Base-by-base conservation (phyloP, 2,113 vertebrate species). In the Alaudala cheleensis region DNA sequence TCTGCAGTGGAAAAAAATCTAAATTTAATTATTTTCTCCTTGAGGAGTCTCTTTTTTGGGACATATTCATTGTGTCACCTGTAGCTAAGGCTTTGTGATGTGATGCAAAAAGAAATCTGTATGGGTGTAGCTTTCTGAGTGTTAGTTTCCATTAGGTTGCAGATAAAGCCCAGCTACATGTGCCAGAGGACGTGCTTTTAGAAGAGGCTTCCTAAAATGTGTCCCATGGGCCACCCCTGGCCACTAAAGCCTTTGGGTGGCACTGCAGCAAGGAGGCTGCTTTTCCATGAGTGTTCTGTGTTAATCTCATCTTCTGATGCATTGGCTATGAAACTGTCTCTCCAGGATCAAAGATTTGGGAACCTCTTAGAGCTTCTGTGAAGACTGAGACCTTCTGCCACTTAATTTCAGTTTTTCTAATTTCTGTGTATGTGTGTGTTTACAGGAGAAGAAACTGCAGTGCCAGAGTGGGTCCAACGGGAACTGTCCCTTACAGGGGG, bases 391-490 rank as follows among this genome's bases (percentile, higher is more conserved):
- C n/a, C 18, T 54, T 65, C 25, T 91, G 31, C 50, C 23, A 7
- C 54, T 72, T 80, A 17, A 8, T 73, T 73, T 61, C 47, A 33
- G 21, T 29, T 86, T 42, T 80, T 90, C 44, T 91, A 3, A 90
- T 88, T 82, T 86, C 25, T 77, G 9, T 60, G 14, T 66, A 13
- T 97, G 17, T 97, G 78, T 86, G 7, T 86, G 51, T 37, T 70
- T 19, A 29, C 65, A 96, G 95, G 28, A 77, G 57, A 61, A 77
- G 97, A 94, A 47, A 13, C 90, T 44, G 73, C 84, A 13, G 37
- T 98, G 92, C 98, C 99, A 70, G 99, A 98, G 34, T 99, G 99
- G 99, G 98, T 96, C 40, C 98, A 97, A 50, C 98, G 97, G 86
- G 99, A 99, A n/a, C 96, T 99, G 29, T 85, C 91, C 70, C 69